phyloP scores from a whole-genome alignment of 2,888 invertebrate genomes.

The Tortrix viridana region DNA sequence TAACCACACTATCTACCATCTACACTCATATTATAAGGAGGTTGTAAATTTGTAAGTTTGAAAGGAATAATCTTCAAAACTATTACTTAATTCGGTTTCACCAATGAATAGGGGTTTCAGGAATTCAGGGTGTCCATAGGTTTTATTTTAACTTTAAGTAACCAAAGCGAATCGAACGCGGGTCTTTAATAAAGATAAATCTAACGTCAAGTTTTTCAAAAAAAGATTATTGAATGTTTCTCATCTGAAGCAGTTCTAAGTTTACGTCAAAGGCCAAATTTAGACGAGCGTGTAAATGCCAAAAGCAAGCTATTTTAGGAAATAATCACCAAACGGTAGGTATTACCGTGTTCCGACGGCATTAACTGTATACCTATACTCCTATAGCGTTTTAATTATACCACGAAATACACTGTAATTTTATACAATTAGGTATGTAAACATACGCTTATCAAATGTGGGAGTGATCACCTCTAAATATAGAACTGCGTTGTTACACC shows the following conservation, averaged over 20 bases:
- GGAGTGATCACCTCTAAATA: slow-evolving; percentile 27
- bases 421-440: slow-evolving; percentile 2
- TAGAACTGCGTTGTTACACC: slow-evolving; percentile 20
- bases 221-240: too few relatives aligned
- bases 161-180: too few relatives aligned
- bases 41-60: too few relatives aligned
- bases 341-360: slow-evolving; percentile 10
- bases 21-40: too few relatives aligned
- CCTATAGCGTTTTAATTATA: slow-evolving; percentile 6
- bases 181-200: too few relatives aligned
- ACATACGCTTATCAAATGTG: slow-evolving; percentile 17
- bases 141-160: too few relatives aligned
- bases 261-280: neutral
- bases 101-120: too few relatives aligned
- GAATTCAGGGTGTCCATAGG: too few relatives aligned
- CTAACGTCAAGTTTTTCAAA: too few relatives aligned
- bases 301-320: slow-evolving; percentile 17
- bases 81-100: too few relatives aligned
- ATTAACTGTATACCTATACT: slow-evolving; percentile 13
- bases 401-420: slow-evolving; percentile 7
- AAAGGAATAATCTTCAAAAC: too few relatives aligned
- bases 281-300: slow-evolving; percentile 2
- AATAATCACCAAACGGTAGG: slow-evolving; percentile 11
- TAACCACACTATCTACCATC: too few relatives aligned
- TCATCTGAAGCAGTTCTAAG: neutral